Conservation (phyloP, 2,113 vertebrate genomes). For the Thryonomys swinderianus region DNA sequence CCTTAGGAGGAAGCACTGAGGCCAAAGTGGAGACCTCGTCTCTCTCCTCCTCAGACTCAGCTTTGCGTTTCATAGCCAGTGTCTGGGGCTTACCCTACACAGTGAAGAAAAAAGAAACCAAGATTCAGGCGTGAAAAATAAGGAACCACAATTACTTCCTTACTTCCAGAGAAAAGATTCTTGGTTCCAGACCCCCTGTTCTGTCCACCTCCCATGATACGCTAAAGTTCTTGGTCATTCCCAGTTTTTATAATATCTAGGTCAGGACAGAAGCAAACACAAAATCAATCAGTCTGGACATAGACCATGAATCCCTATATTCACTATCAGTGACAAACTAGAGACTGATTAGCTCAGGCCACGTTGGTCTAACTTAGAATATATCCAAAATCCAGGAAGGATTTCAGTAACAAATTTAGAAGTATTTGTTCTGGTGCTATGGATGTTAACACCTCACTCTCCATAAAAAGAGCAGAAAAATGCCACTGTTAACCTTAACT, state of each 20-base stretch:
- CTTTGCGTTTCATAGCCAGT: conserved; percentile 86
- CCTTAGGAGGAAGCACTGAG: conserved; percentile 81
- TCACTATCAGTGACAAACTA: not conserved
- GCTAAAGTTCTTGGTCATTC: conserved; percentile 8
- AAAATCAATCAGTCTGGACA: not conserved
- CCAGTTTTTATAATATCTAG: not conserved
- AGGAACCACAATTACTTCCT: not conserved
- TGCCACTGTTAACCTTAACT: not conserved
- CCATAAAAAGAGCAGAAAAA: not conserved
- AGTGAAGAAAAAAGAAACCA: not conserved
- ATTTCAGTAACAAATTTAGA: conserved; percentile 4
- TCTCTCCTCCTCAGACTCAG: conserved; percentile 89
- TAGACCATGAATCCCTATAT: not conserved
- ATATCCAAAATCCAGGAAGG: not conserved
- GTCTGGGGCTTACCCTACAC: conserved; percentile 86
- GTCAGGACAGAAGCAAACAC: conserved; percentile 40
- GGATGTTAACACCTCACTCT: not conserved
- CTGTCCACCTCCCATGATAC: not conserved
- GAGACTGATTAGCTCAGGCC: not conserved
- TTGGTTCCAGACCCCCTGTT: not conserved
- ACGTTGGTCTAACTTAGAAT: not conserved
- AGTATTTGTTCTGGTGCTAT: not conserved
- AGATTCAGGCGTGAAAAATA: not conserved
- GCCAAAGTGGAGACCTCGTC: conserved; percentile 68
- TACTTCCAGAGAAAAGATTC: not conserved